These are phyloP conservation scores for Echeneis naucrates DNA, from an alignment of 2,797 vertebrate genomes.

Conservation along the genomic window DNA sequence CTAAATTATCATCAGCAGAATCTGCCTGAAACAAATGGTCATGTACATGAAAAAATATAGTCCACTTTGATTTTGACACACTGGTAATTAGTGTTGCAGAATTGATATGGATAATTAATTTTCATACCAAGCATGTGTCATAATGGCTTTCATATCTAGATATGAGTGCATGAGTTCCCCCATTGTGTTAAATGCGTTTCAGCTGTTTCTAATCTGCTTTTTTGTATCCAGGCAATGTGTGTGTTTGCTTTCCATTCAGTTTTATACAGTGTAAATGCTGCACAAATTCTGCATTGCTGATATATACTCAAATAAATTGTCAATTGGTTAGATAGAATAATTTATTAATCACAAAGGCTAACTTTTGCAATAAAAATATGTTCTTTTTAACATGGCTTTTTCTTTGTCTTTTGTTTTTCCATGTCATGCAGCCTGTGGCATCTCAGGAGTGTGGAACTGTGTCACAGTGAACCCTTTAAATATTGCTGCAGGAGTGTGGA, in stretches of 20 bases:
- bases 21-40: constrained; percentile 25
- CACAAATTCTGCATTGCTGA: constrained; percentile 10
- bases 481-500: constrained; percentile 96
- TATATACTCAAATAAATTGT: neutral
- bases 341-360: neutral
- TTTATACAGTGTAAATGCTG: neutral
- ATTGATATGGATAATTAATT: constrained; percentile 16
- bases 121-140: neutral
- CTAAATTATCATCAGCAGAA: neutral
- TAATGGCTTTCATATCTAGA: constrained; percentile 4
- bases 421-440: constrained; percentile 88
- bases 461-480: constrained; percentile 95
- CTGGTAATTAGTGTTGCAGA: constrained; percentile 18
- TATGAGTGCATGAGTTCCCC: neutral
- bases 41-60: constrained; percentile 8
- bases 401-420: constrained; percentile 47
- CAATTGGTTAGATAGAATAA: neutral
- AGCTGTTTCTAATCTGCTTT: neutral
- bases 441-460: constrained; percentile 95
- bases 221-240: neutral
- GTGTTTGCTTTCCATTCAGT: neutral
- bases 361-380: neutral
- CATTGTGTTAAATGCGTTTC: neutral
- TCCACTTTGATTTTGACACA: constrained; percentile 10
- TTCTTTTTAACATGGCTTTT: neutral